These are phyloP conservation scores for Patella caerulea DNA, from an alignment of 2,888 invertebrate species.

Conservation along the genomic window DNA sequence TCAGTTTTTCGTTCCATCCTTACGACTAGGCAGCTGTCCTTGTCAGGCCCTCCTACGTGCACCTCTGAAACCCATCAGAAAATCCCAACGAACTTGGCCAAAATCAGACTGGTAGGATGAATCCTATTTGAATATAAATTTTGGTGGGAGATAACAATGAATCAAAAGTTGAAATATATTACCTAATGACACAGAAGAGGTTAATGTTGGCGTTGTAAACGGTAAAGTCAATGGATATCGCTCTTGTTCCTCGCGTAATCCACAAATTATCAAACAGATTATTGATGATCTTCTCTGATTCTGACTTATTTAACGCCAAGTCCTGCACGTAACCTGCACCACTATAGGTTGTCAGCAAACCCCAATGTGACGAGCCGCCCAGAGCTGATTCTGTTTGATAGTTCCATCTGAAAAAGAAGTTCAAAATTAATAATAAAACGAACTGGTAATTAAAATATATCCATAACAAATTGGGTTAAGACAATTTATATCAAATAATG, in stretches of 20 bases:
- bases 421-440: too few species aligned
- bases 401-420: conserved; percentile 60
- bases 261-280: conserved; percentile 77
- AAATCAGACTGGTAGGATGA: too few species aligned
- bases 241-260: conserved; percentile 80
- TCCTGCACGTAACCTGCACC: conserved; percentile 73
- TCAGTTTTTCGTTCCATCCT: too few species aligned
- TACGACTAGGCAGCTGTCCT: too few species aligned
- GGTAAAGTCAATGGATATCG: conserved; percentile 81
- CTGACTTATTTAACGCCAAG: conserved; percentile 71
- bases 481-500: too few species aligned
- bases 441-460: too few species aligned
- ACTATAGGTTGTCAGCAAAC: conserved; percentile 68
- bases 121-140: too few species aligned
- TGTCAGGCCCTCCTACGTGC: too few species aligned
- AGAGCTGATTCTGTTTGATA: conserved; percentile 64
- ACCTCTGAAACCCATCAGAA: too few species aligned
- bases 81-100: too few species aligned
- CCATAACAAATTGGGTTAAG: too few species aligned
- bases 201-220: conserved; percentile 83
- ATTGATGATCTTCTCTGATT: conserved; percentile 73
- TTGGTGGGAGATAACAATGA: neutral
- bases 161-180: conserved; percentile 43
- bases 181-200: conserved; percentile 79
- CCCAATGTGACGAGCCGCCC: conserved; percentile 65